These are phyloP conservation scores for Drosophila mayaguana DNA, from an alignment of 2,888 invertebrate genomes.

Conservation along the genomic window DNA sequence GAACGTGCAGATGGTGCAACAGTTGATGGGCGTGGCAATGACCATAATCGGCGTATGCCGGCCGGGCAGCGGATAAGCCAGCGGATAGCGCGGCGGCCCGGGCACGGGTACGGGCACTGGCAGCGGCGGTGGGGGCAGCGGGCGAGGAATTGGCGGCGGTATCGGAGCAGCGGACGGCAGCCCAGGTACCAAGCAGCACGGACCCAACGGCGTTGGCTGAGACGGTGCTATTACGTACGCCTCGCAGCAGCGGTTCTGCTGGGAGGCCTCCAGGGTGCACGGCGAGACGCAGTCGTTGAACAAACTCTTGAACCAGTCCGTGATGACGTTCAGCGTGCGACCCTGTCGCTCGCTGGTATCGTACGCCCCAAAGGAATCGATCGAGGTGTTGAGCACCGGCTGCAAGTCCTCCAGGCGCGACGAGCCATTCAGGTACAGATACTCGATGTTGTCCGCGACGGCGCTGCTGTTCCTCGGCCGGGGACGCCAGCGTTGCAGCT, in stretches of 20 bases:
- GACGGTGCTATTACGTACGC: constrained; percentile 45
- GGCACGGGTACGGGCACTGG: constrained; percentile 19
- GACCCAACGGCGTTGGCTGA: constrained; percentile 17
- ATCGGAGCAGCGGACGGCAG: constrained; percentile 7
- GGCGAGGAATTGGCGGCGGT: constrained; percentile 27
- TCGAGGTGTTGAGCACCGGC: constrained; percentile 52
- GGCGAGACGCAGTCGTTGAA: constrained; percentile 67
- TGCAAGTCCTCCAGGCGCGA: constrained; percentile 59
- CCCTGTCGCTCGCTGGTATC: constrained; percentile 68
- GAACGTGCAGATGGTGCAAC: constrained; percentile 72
- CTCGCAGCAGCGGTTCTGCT: constrained; percentile 75
- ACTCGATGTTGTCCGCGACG: constrained; percentile 38
- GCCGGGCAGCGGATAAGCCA: constrained; percentile 38
- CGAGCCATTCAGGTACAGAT: constrained; percentile 44
- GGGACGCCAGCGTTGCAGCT: constrained; percentile 48
- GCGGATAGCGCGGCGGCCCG: constrained; percentile 40
- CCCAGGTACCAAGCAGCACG: constrained; percentile 39
- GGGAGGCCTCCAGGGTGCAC: constrained; percentile 76
- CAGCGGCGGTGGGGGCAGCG: constrained; percentile 13
- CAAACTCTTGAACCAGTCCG: constrained; percentile 67
- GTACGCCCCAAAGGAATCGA: constrained; percentile 69
- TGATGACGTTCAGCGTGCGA: constrained; percentile 70
- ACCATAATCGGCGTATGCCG: constrained; percentile 56
- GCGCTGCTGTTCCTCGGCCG: constrained; percentile 30
- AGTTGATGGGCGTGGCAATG: constrained; percentile 67